These are phyloP conservation scores for Cynoglossus semilaevis DNA, from an alignment of 2,113 vertebrate genomes.

Conservation along the genomic window DNA sequence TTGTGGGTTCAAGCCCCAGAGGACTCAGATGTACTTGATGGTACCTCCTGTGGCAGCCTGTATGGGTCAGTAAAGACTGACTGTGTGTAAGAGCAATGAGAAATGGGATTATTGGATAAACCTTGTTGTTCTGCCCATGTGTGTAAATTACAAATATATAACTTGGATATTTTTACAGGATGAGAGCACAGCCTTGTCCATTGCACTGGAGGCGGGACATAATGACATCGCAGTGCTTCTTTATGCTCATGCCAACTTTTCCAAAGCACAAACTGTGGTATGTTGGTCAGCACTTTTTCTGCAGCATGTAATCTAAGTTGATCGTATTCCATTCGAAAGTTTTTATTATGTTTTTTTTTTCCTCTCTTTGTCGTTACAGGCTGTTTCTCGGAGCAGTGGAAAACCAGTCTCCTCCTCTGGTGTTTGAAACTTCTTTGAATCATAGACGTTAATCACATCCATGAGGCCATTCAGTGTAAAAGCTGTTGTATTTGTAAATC, in stretches of 20 bases:
- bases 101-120: too few relatives aligned
- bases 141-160: not conserved
- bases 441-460: not conserved
- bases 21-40: too few relatives aligned
- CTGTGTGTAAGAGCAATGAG: too few relatives aligned
- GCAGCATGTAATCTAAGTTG: constrained; percentile 1
- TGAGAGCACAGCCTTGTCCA: constrained; percentile 92
- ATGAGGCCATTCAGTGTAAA: constrained; percentile 16
- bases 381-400: constrained; percentile 81
- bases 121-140: not conserved
- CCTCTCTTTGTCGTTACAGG: constrained; percentile 68
- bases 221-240: constrained; percentile 94
- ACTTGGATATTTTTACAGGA: constrained; percentile 76
- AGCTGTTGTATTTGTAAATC: not conserved
- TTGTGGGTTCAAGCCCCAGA: too few relatives aligned
- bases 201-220: constrained; percentile 94
- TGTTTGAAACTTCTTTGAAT: constrained; percentile 80
- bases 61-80: too few relatives aligned
- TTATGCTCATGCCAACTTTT: constrained; percentile 93
- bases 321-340: not conserved
- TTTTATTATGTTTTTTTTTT: not conserved
- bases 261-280: constrained; percentile 84
- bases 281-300: constrained; percentile 40
- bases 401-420: constrained; percentile 79
- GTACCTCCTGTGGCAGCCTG: too few relatives aligned